Conservation (phyloP, 1,140 invertebrate species). For the Magallana ariakensis region DNA sequence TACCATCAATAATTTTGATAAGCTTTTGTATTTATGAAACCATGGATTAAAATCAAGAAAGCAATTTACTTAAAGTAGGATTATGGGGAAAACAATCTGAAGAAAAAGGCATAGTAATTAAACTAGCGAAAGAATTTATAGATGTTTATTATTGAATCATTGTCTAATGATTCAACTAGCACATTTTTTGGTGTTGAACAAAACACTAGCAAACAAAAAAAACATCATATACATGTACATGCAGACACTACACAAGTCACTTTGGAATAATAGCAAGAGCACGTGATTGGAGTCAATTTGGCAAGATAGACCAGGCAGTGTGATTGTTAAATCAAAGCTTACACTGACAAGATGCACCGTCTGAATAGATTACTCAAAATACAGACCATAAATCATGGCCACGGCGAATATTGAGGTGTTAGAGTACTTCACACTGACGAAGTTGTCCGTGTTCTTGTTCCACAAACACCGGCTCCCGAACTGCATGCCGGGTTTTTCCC, state of each 20-base stretch:
- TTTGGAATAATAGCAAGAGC: too few relatives aligned
- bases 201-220: too few relatives aligned
- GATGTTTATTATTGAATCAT: too few relatives aligned
- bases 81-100: too few relatives aligned
- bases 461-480: constrained; percentile 77
- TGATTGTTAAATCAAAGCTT: background rate
- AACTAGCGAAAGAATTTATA: too few relatives aligned
- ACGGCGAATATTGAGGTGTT: constrained; percentile 77
- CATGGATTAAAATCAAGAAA: background rate
- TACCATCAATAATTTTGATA: too few relatives aligned
- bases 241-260: too few relatives aligned
- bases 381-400: constrained; percentile 76
- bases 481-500: constrained; percentile 75
- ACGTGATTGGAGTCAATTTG: background rate
- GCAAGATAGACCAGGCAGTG: background rate
- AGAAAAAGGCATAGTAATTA: too few relatives aligned
- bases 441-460: constrained; percentile 77
- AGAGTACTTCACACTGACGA: constrained; percentile 75
- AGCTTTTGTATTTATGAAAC: constrained; percentile 7
- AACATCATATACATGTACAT: too few relatives aligned
- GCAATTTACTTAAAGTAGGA: background rate
- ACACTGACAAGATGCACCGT: background rate
- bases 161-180: too few relatives aligned
- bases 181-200: too few relatives aligned
- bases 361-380: constrained; percentile 69